Base-by-base conservation (phyloP, 2,113 vertebrate species). In the Ciconia maguari region DNA sequence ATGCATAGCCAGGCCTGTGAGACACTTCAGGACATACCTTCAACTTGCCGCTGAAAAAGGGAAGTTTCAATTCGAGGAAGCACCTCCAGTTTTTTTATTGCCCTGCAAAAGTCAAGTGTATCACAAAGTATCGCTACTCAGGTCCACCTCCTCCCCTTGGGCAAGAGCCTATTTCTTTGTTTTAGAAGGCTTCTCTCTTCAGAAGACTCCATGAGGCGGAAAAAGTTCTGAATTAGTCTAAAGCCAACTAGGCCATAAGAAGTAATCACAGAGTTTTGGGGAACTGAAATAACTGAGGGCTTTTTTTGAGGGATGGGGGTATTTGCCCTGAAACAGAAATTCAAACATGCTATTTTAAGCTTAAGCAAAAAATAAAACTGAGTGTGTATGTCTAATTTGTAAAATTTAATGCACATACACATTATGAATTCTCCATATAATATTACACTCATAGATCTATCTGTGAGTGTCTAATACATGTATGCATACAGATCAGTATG, bases 1-100 rank as follows among this genome's bases (percentile, higher is more conserved):
- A 97, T 96, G 94, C 93, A 93, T 70, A 97, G 71, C 94, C 94
- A 96, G 95, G 92, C 94, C 94, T 96, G 90, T 83, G 97, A 97
- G 65, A 92, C 90, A 26, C 96, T 85, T 84, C 97, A 95, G 95
- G 76, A 95, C 21, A 42, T 93, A 83, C 86, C 95, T 97, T 95
- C 96, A 95, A 38, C 85, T 89, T 80, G 57, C 91, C 87, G 70
- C 52, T 89, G 94, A 77, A 87, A 94, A 96, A 97, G 94, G 95
- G 88, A 95, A 78, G 91, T 92, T 92, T 90, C 62, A 89, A 70
- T 89, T 62, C 25, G 52, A 97, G 90, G 92, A 89, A 93, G 52
- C 81, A 61, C 48, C 87, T 97, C 72, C 86, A 29, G 3, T 44
- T 87, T 87, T 36, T 64, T 58, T 77, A 58, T 89, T 93, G 83